These are phyloP conservation scores for Trinorchestia longiramus DNA, from an alignment of 1,140 invertebrate species.

Conservation along the genomic window DNA sequence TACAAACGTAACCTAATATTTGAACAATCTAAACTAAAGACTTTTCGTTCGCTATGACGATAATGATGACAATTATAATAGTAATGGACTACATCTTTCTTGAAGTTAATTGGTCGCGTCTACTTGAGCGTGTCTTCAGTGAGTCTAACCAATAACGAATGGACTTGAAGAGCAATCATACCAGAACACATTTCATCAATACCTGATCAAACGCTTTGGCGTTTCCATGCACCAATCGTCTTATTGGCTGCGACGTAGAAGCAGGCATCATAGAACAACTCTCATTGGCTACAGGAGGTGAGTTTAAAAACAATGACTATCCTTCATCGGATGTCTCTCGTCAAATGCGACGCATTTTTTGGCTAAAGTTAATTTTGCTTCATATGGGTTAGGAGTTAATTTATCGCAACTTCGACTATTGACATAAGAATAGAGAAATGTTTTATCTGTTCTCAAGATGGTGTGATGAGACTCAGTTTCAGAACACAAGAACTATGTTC, in stretches of 20 bases:
- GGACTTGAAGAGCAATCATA: background rate
- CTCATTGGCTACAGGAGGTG: background rate
- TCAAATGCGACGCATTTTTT: background rate
- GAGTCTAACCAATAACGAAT: background rate
- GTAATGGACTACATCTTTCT: constrained; percentile 34
- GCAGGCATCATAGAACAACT: background rate
- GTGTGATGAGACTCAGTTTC: background rate
- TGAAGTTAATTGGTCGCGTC: constrained; percentile 27
- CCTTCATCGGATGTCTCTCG: background rate
- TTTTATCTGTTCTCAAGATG: background rate
- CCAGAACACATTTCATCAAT: background rate
- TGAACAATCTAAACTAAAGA: background rate
- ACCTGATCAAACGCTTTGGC: background rate
- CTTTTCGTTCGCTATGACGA: background rate
- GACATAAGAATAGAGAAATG: background rate
- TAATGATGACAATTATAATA: constrained; percentile 45
- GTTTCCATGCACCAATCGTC: background rate
- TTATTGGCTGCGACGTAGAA: background rate
- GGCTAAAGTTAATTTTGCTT: background rate
- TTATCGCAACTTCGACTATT: background rate
- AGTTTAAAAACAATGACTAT: background rate
- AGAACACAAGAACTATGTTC: background rate
- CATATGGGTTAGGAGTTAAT: background rate
- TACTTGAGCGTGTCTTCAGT: constrained; percentile 39
- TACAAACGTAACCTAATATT: background rate